Evolutionary conservation across 2,113 vertebrate species (phyloP), one percentile per base, ranked within the genome.

Genomic region (Neogobius melanostomus): DNA sequence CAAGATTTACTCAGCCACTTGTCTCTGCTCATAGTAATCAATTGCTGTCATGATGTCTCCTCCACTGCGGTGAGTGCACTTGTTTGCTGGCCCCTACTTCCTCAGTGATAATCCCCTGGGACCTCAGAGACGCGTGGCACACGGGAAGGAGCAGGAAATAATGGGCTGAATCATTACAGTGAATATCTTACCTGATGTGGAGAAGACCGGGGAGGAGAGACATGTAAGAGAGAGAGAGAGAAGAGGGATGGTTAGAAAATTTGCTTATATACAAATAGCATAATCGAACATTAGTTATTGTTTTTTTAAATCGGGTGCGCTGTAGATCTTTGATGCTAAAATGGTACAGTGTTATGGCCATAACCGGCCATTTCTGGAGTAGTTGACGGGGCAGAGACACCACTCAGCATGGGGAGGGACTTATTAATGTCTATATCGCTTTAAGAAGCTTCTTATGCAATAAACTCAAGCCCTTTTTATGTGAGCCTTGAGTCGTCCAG

Each of bases 111-210:
- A 72, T n/a, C 76, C 66, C 72, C 46, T 10, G 79, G 69, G 48
- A 68, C 52, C 66, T 83, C 69, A 79, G 81, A 80, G 54, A 80
- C 15, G 16, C 49, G 28, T 17, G 43, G 56, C 28, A 74, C 36
- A 53, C 10, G 45, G 45, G 61, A 45, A 65, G 52, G 52, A 17
- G 47, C 0, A 9, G 56, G 9, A 11, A 7, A 57, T 44, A 54
- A 64, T 2, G 5, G 44, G 67, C 9, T 11, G 48, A 64, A 43
- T 53, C 52, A 44, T 63, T 51, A 16, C 36, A 28, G 53, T 6
- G 53, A 11, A 36, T 36, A 28, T 79, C 87, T 88, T 90, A 90
- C 88, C 90, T 91, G 85, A 42, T 75, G 75, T 84, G 77, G 71
- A 47, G 43, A 71, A 36, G 50, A 44, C 10, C 14, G 46, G 3